Evolutionary conservation across 1,140 invertebrate species (phyloP), one percentile per base, ranked within the genome.

Genomic region (Onthophagus taurus): DNA sequence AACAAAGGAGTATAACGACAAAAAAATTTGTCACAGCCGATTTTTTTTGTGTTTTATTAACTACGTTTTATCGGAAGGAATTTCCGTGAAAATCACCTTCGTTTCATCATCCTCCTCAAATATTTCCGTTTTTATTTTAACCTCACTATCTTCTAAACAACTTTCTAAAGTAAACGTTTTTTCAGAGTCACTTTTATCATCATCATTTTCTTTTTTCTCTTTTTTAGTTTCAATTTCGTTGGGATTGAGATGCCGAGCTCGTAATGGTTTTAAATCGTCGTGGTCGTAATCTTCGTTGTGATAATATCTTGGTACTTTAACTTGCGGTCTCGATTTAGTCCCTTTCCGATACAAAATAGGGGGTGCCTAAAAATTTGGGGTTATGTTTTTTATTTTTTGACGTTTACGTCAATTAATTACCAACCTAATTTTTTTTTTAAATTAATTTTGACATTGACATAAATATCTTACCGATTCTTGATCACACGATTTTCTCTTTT

Each of bases 221-320:
- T n/a, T n/a, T n/a, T n/a, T n/a, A n/a, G n/a, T n/a, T n/a, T n/a
- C n/a, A n/a, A n/a, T n/a, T n/a, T n/a, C n/a, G 24, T 29, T 29
- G 7, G 31, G 31, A 34, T 9, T 34, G 12, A 4, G 6, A 24
- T 3, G 4, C 12, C 21, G 17, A 19, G n/a, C n/a, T 31, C 11
- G 41, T 19, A 29, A 29, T 31, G 9, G 18, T 16, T 31, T 13
- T 17, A 20, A 20, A 31, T 31, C 30, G 7, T 48, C 31, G 7
- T 57, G 50, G 21, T n/a, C n/a, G n/a, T n/a, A n/a, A n/a, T 51
- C 53, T 19, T 54, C 47, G 8, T 47, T 39, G 31, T 61, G 48
- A 29, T 57, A 62, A 35, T 51, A 59, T 37, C 57, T 61, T 0
- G 61, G 60, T 9, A 60, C 47, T 49, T 64, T 64, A 0, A 58